phyloP scores from a whole-genome alignment of 2,797 vertebrate species.

The Dendrocincla tyrannina region DNA sequence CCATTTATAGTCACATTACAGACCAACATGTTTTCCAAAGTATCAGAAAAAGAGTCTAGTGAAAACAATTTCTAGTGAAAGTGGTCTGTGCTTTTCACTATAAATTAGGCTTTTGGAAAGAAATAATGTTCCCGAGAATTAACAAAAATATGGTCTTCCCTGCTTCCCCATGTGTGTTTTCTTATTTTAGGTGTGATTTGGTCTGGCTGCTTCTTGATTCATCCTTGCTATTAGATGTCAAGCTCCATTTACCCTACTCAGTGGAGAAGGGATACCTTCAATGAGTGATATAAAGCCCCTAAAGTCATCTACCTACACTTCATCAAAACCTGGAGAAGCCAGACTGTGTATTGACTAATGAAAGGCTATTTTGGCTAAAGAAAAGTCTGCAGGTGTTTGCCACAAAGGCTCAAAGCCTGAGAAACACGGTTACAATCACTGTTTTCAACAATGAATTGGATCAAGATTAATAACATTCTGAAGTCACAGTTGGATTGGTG shows the following conservation, averaged over 20 bases:
- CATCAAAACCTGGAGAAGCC: background rate
- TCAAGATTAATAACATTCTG: background rate
- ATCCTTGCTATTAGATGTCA: background rate
- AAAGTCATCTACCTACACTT: background rate
- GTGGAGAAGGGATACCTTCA: background rate
- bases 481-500: background rate
- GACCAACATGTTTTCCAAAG: background rate
- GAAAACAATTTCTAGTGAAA: background rate
- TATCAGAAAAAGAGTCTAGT: background rate
- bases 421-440: background rate
- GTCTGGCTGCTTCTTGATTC: background rate
- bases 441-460: background rate
- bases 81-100: background rate
- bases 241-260: background rate
- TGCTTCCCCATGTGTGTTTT: background rate
- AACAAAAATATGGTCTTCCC: background rate
- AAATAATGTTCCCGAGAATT: background rate
- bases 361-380: background rate
- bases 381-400: background rate
- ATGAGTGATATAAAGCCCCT: background rate
- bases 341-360: background rate
- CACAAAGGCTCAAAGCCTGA: background rate
- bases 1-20: background rate
- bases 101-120: background rate
- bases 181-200: background rate